Evolutionary conservation across 2,888 invertebrate genomes (phyloP).

Genomic region (Endotricha flammealis): DNA sequence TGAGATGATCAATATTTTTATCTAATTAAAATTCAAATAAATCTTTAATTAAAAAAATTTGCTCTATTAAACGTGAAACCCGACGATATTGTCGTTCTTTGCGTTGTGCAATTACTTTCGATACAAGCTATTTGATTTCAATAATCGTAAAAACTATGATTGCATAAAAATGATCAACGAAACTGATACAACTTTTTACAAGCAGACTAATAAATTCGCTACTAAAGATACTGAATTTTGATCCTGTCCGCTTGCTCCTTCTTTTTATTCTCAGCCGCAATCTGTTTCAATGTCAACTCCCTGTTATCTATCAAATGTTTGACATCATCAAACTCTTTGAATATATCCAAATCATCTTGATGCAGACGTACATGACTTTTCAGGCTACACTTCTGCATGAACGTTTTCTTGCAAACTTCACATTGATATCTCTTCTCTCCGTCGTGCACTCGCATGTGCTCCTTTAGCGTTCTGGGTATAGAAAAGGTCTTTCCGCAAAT

Average conservation of each 20-base stretch:
- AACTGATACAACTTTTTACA: too few relatives aligned
- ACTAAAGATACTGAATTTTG: constrained; percentile 32
- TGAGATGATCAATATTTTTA: too few relatives aligned
- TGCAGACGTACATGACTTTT: constrained; percentile 62
- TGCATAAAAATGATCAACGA: too few relatives aligned
- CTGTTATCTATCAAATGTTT: constrained; percentile 67
- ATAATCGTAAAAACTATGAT: too few relatives aligned
- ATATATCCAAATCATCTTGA: constrained; percentile 67
- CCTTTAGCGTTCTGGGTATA: constrained; percentile 48
- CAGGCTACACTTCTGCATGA: constrained; percentile 64
- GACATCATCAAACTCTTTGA: constrained; percentile 71
- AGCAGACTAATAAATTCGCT: too few relatives aligned
- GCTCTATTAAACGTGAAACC: too few relatives aligned
- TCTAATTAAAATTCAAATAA: too few relatives aligned
- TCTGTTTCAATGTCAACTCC: constrained; percentile 64
- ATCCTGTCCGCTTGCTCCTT: constrained; percentile 45
- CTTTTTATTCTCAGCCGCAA: constrained; percentile 59
- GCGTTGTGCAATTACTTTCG: too few relatives aligned
- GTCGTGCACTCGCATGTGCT: constrained; percentile 58
- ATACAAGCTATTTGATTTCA: too few relatives aligned
- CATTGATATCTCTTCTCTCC: constrained; percentile 59
- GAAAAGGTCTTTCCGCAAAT: constrained; percentile 59
- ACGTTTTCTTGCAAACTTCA: constrained; percentile 61
- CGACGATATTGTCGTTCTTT: too few relatives aligned
- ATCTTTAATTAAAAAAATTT: too few relatives aligned